Base-by-base conservation (phyloP, 2,888 invertebrate genomes). In the Scrobipalpa costella region DNA sequence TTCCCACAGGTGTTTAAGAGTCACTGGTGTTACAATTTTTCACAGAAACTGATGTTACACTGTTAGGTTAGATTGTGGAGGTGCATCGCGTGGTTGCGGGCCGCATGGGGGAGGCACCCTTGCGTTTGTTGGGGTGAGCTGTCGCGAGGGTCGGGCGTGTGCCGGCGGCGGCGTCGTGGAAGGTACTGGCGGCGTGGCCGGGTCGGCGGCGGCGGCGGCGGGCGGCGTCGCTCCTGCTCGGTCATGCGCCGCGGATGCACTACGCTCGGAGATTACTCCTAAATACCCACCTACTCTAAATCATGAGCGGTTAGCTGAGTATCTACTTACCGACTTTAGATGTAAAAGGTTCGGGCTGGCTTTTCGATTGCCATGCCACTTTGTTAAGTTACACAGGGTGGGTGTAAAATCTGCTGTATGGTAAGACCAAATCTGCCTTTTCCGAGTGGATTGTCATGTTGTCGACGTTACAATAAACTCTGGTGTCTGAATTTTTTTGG, bases 191-290 rank as follows among this genome's bases (percentile, higher is more conserved):
- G 19, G 9, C 64, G 63, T 64, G 62, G 78, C 71, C 76, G 67
- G 17, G 59, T 7, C n/a, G n/a, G n/a, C n/a, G n/a, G n/a, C n/a
- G n/a, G n/a, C 69, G 71, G 71, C 71, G 72, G 73, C 71, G 76
- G 79, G 73, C 33, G 55, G n/a, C n/a, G 52, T 27, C 55, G 33
- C 33, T 55, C 19, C 75, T 11, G 78, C 77, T 79, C 83, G 89
- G 81, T 87, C 89, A 90, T 90, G 89, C 89, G 90, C 90, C 76
- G 78, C 73, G 74, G 75, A 71, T 73, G 74, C 69, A 64, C 63
- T 55, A 63, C 60, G 69, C 70, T 75, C 72, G 74, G 76, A 80
- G 80, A 84, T 84, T 84, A 84, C 71, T 76, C 69, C 77, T 84
- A 83, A 85, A 85, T 80, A 81, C 77, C 11, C 40, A 40, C 40